Conservation (phyloP, 2,113 vertebrate species). For the Chamaetylas fuelleborni region DNA sequence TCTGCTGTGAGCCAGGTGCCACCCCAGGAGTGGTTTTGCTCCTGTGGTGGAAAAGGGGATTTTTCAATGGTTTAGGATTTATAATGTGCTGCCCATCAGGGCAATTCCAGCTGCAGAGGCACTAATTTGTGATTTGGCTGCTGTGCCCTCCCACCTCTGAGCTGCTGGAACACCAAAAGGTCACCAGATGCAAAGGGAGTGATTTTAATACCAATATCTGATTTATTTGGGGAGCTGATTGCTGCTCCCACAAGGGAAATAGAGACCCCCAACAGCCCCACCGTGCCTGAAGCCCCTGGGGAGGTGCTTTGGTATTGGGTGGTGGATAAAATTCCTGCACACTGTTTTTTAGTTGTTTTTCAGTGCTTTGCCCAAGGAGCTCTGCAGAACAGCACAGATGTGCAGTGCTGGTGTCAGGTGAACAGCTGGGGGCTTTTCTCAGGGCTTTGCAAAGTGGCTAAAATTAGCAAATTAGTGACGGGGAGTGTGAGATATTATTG, state of each 20-base stretch:
- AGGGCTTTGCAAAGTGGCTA: not conserved
- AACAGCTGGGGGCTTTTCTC: not conserved
- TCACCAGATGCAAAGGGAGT: too few species aligned
- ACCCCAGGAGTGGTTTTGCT: not conserved
- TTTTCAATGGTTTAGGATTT: not conserved
- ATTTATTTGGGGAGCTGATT: not conserved
- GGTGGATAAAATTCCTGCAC: not conserved
- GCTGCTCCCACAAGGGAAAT: not conserved
- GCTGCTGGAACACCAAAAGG: not conserved
- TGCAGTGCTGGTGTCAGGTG: not conserved
- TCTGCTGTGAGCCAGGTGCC: not conserved
- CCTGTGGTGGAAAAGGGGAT: not conserved
- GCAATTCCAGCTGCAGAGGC: not conserved
- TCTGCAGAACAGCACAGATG: not conserved
- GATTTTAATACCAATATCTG: fast-evolving
- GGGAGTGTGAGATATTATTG: fast-evolving
- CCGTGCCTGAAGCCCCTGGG: not conserved
- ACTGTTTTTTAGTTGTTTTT: not conserved
- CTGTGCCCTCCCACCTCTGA: not conserved
- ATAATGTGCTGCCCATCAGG: not conserved
- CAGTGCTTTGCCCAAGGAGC: not conserved
- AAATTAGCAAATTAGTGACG: not conserved
- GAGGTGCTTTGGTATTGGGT: not conserved
- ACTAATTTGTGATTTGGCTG: not conserved
- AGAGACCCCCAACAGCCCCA: too few species aligned